Evolutionary conservation across 2,113 vertebrate species (phyloP), one percentile per base, ranked within the genome.

Genomic region (Plestiodon gilberti): DNA sequence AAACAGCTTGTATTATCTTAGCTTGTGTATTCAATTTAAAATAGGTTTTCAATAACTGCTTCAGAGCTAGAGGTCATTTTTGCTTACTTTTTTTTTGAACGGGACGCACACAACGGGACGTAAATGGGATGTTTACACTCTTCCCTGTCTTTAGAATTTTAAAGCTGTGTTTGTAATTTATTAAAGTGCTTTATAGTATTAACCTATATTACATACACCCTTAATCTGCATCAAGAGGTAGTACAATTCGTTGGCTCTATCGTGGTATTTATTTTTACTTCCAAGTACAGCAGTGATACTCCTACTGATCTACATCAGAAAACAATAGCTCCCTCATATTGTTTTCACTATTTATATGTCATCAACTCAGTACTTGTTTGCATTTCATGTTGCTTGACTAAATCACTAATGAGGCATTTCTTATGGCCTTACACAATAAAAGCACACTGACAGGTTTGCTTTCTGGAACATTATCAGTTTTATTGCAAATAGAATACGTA

Each of bases 1-100:
- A 94, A 96, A 93, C 90, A 91, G 88, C 91, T 89, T 91, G 87
- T 93, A 95, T 94, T 96, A 96, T 89, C 93, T 93, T 85, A 93
- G 93, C 92, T 93, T 90, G 90, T 87, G 89, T 93, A 90, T 93
- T 96, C 94, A 93, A 94, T 94, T 96, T 95, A 95, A 94, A 94
- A 92, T 76, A 91, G 92, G 92, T 95, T 96, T 95, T 94, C 96
- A 92, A 38, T 94, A 96, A 95, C 89, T 93, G 93, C 82, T 90
- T 95, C 22, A 9, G 91, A 94, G 91, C 91, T 85, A 92, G 90
- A 95, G 94, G 95, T 95, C 92, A 93, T 94, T 95, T 91, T 86
- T 82, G 38, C 90, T 35, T 33, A 23, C 73, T 48, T 71, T 75
- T 40, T 90, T 89, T 73, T 75, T 5, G 9, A 48, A 48, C 43